phyloP scores from a whole-genome alignment of 2,113 vertebrate genomes.

The Phylloscopus trochiloides region DNA sequence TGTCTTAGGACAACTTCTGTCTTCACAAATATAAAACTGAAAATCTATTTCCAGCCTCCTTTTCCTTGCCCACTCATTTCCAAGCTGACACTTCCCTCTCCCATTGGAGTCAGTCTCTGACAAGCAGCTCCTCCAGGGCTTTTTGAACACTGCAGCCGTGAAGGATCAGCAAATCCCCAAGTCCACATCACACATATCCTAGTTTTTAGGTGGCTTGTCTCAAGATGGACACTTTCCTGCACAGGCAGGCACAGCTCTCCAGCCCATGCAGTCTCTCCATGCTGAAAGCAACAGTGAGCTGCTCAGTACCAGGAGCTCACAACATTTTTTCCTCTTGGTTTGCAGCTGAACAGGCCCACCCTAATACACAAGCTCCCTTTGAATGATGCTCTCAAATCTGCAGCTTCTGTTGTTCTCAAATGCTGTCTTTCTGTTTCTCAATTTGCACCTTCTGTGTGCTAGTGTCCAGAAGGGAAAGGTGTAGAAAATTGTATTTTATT shows the following conservation, averaged over 20 bases:
- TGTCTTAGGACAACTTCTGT: neutral
- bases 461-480: neutral
- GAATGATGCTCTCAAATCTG: neutral
- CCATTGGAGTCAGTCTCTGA: neutral
- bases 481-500: neutral
- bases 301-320: neutral
- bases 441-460: neutral
- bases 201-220: neutral
- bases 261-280: neutral
- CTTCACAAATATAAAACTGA: neutral
- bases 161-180: neutral
- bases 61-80: neutral
- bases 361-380: neutral
- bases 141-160: neutral
- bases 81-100: neutral
- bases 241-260: neutral
- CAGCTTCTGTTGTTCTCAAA: neutral
- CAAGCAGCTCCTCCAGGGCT: neutral
- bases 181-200: neutral
- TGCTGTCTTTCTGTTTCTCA: neutral
- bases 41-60: neutral
- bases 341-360: neutral
- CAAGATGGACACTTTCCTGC: neutral
- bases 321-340: neutral
- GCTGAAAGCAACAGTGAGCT: neutral